Evolutionary conservation across 2,888 invertebrate genomes (phyloP).

Genomic region (Hybos culiciformis): DNA sequence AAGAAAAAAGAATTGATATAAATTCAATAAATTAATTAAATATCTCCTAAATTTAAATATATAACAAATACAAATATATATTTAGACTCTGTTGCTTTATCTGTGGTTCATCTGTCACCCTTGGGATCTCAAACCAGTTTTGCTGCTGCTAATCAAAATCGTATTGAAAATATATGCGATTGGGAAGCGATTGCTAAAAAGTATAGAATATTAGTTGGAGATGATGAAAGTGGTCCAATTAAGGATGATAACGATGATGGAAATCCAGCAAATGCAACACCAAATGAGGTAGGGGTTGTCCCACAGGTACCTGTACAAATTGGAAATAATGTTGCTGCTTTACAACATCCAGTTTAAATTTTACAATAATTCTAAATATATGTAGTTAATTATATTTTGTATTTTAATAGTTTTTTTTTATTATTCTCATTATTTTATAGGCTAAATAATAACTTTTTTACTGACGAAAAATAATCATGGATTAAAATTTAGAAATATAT

Average conservation of each 20-base stretch:
- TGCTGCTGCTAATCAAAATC: constrained; percentile 51
- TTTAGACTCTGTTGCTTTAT: constrained; percentile 59
- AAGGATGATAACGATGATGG: constrained; percentile 33
- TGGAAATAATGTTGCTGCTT: constrained; percentile 25
- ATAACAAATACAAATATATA: not conserved
- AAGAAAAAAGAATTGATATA: too few species aligned
- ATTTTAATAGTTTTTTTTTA: too few species aligned
- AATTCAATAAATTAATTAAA: not conserved
- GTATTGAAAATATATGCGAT: constrained; percentile 81
- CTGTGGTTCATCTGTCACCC: constrained; percentile 69
- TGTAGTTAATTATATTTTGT: too few species aligned
- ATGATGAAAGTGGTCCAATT: constrained; percentile 39
- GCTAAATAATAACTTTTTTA: too few species aligned
- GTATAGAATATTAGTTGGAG: constrained; percentile 63
- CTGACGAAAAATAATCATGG: too few species aligned
- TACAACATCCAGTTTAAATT: constrained; percentile 19
- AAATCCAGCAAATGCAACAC: constrained; percentile 7
- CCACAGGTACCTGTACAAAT: constrained; percentile 26
- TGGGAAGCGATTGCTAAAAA: constrained; percentile 85
- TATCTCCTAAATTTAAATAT: not conserved
- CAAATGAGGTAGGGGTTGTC: constrained; percentile 14
- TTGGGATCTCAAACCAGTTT: constrained; percentile 75
- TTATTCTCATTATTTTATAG: too few species aligned
- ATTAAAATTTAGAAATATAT: too few species aligned
- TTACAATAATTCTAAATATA: too few species aligned